Evolutionary conservation across 2,888 invertebrate genomes (phyloP), one percentile per base, ranked within the genome.

Genomic region (Cantharis rufa): DNA sequence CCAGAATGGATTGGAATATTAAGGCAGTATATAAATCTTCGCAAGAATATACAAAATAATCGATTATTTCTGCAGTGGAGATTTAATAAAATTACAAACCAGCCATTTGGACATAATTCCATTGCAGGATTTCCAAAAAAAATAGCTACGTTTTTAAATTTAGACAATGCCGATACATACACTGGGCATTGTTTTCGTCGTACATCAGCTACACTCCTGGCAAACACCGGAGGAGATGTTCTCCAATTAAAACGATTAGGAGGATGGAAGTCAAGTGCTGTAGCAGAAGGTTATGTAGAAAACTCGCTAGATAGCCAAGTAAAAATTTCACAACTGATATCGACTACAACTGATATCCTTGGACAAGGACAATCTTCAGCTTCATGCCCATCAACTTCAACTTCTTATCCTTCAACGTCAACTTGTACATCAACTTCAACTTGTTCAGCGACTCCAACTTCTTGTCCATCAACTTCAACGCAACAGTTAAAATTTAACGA

Each of bases 191-290:
- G 13, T n/a, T 69, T 69, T 7, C 16, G 69, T 3, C 69, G 3
- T 15, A 18, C 18, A 13, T 15, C 71, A 62, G 63, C 21, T 11
- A 71, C 61, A 62, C 10, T 71, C 2, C 62, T 71, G n/a, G 62
- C 62, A 16, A 62, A 18, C 21, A 18, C 15, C 13, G 71, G 71
- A 21, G 71, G 71, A 21, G 71, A 62, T 15, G 15, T 71, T 15
- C 18, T 62, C 13, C n/a, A 61, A 16, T 3, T 62, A 18, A 71
- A 71, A 71, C 61, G 15, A 71, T 21, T 62, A 10, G 28, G 70
- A 15, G 32, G 70, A 10, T 70, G 70, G 70, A 70, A 28, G 48
- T 70, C 70, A 15, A 32, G 15, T 70, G 48, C 70, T 15, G 70
- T 24, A 9, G 70, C 70, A 15, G 70, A 70, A 16, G 70, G 48